phyloP scores from a whole-genome alignment of 2,113 vertebrate genomes.

The Xerus inauris region DNA sequence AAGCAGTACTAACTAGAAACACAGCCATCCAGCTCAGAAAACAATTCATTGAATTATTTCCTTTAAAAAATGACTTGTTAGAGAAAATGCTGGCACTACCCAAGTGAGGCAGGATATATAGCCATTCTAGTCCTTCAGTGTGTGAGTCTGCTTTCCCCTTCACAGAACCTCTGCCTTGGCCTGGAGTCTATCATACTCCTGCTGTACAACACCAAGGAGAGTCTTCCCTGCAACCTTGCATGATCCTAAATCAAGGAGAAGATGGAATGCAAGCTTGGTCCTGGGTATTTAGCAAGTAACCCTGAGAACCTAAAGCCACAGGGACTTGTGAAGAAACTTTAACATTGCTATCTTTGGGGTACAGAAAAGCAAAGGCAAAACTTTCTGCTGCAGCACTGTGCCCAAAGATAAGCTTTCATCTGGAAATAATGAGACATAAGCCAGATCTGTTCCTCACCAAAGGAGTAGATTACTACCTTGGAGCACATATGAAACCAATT shows the following conservation, averaged over 20 bases:
- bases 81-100: background rate
- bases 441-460: constrained; percentile 23
- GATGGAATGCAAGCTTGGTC: background rate
- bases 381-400: background rate
- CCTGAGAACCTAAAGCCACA: constrained; percentile 49
- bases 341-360: background rate
- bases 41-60: background rate
- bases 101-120: background rate
- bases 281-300: constrained; percentile 23
- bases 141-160: background rate
- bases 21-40: constrained; percentile 31
- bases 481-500: background rate
- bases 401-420: constrained; percentile 51
- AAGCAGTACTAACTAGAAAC: constrained; percentile 26
- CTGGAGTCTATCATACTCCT: background rate
- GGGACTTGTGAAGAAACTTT: background rate
- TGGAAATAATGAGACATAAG: constrained; percentile 38
- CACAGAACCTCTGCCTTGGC: background rate
- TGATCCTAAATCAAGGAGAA: background rate
- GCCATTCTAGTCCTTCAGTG: background rate
- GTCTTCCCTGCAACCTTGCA: background rate
- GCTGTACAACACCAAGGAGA: background rate
- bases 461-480: background rate
- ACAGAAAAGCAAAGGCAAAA: background rate
- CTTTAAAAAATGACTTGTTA: background rate